Conservation (phyloP, 53 echinoderm and acorn worm genomes). For the Patiria pectinifera region DNA sequence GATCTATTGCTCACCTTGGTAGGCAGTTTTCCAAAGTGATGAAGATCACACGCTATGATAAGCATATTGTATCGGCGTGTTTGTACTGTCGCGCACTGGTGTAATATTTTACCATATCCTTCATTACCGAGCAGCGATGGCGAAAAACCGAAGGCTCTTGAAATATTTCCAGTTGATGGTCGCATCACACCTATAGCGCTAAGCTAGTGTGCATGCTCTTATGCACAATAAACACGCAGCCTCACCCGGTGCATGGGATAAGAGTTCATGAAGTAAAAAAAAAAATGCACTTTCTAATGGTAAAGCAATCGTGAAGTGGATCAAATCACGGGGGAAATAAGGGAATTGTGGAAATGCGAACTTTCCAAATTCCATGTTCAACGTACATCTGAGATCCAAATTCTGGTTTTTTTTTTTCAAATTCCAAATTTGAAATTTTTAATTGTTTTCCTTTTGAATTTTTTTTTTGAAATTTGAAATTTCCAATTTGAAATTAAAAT, state of each 20-base stretch:
- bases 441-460: too few species aligned
- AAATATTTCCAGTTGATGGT: neutral
- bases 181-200: neutral
- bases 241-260: neutral
- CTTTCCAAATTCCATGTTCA: too few species aligned
- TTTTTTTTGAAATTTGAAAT: too few species aligned
- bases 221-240: neutral
- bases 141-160: neutral
- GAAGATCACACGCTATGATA: too few species aligned
- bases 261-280: neutral
- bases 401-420: neutral
- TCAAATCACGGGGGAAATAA: too few species aligned
- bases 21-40: too few species aligned
- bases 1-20: too few species aligned
- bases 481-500: too few species aligned
- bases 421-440: neutral
- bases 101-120: neutral
- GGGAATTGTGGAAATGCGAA: too few species aligned
- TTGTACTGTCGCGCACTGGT: neutral
- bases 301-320: too few species aligned
- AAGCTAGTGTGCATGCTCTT: neutral
- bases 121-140: neutral
- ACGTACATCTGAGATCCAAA: neutral
- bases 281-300: too few species aligned
- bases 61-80: neutral